These are phyloP conservation scores for rabbit (Oryctolagus cuniculus) DNA, from an alignment of 2,113 vertebrate genomes.

Conservation along the genomic window mOryCun1.1 NC_091453.1:16041001-16041500, in stretches of 20 bases:
- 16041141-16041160: neutral
- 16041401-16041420: neutral
- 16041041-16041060: neutral
- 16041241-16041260: neutral
- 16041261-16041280: neutral
- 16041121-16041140: constrained; percentile 8
- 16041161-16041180: neutral
- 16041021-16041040: neutral
- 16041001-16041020: neutral
- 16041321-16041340: constrained; percentile 21
- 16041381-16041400: constrained; percentile 30
- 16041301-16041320: neutral
- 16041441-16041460: neutral
- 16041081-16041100: neutral
- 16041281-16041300: constrained; percentile 16
- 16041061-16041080: constrained; percentile 1
- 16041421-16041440: neutral
- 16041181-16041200: constrained; percentile 34
- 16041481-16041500: neutral
- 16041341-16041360: constrained; percentile 1
- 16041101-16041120: neutral
- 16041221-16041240: neutral
- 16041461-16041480: constrained; percentile 33
- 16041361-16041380: neutral
- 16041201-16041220: neutral